Evolutionary conservation across 2,113 vertebrate species (phyloP).

Genomic region (Fulmarus glacialis): DNA sequence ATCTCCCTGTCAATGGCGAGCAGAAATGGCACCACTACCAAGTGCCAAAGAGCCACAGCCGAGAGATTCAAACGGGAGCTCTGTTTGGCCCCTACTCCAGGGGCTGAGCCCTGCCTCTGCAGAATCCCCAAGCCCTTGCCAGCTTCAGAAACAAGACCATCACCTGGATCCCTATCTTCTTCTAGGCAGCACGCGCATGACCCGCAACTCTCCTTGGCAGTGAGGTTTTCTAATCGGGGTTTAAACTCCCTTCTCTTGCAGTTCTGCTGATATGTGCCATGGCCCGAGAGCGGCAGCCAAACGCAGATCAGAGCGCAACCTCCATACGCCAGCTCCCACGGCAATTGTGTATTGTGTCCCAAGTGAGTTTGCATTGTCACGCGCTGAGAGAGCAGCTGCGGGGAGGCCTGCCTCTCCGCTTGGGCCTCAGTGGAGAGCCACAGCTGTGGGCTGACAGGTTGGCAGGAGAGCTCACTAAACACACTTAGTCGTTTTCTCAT

Average conservation of each 20-base stretch:
- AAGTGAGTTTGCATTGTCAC: constrained; percentile 56
- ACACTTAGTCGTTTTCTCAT: constrained; percentile 47
- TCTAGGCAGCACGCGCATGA: not conserved
- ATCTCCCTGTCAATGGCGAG: not conserved
- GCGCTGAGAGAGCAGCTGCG: not conserved
- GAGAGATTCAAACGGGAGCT: not conserved
- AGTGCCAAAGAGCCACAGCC: not conserved
- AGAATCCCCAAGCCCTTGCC: not conserved
- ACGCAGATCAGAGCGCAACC: not conserved
- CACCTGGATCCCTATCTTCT: not conserved
- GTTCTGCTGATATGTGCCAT: constrained; percentile 67
- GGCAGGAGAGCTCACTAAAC: constrained; percentile 36
- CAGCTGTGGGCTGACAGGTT: not conserved
- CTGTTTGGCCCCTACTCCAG: not conserved
- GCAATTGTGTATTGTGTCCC: constrained; percentile 61
- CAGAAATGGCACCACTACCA: not conserved
- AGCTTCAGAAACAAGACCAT: not conserved
- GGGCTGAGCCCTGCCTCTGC: not conserved
- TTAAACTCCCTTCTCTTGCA: constrained; percentile 54
- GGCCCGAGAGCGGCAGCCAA: not conserved
- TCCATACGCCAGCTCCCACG: not conserved
- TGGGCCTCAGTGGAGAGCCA: not conserved
- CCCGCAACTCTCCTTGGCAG: not conserved
- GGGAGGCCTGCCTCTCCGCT: not conserved
- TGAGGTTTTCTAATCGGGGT: not conserved